Evolutionary conservation across 2,888 invertebrate genomes (phyloP).

Genomic region (Stenchaetothrips biformis): DNA sequence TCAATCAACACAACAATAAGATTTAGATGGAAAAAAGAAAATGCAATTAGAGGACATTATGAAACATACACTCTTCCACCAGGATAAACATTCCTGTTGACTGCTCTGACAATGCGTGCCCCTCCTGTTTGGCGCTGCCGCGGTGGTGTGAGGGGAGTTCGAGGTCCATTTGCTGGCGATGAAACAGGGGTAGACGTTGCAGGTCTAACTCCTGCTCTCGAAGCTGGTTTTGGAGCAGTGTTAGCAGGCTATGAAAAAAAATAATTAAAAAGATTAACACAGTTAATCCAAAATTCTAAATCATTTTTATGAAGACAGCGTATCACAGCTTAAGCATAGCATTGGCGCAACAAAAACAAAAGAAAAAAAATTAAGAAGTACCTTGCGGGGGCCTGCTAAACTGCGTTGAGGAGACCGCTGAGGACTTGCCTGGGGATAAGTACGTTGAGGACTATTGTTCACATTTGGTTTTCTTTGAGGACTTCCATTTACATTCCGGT

Average conservation of each 20-base stretch:
- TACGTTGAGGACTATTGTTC: not conserved
- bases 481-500: not conserved
- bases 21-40: too few relatives aligned
- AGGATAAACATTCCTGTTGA: not conserved
- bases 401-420: slow-evolving; percentile 13
- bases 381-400: slow-evolving; percentile 3
- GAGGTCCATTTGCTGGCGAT: not conserved
- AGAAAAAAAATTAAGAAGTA: not conserved
- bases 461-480: slow-evolving; percentile 4
- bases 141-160: not conserved
- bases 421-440: slow-evolving; percentile 6
- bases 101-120: not conserved
- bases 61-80: not conserved
- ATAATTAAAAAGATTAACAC: not conserved
- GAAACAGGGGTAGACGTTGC: not conserved
- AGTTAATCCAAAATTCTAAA: too few relatives aligned
- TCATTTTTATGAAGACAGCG: too few relatives aligned
- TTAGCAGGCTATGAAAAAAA: not conserved
- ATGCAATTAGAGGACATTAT: not conserved
- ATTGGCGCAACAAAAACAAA: not conserved
- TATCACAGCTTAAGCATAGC: not conserved
- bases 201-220: not conserved
- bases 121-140: not conserved
- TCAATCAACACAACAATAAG: not conserved
- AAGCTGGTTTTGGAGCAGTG: not conserved